Evolutionary conservation across 64 coral and sea anemone genomes (phyloP), one percentile per base, ranked within the genome.

Genomic region (Cladopsammia gracilis): DNA sequence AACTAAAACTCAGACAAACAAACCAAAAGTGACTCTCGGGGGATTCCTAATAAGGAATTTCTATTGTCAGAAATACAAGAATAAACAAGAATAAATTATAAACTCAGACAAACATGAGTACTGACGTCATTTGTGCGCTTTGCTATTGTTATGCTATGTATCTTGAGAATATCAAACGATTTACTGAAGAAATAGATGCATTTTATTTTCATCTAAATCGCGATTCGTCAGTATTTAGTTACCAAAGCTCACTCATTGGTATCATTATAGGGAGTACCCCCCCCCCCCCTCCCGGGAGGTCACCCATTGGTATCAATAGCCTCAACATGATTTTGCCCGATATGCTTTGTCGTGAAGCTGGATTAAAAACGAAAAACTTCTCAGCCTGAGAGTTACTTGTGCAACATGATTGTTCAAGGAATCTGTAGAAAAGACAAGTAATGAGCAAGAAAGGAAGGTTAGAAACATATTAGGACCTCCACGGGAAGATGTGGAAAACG

Each of bases 191-290:
- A 52, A n/a, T 71, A 13, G 59, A 71, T 56, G 77, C 90, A 26
- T 92, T 92, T 64, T 92, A 92, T 83, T 92, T 91, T 34, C 81
- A 49, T 22, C 87, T 73, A 25, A 50, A 70, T 58, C 83, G 10
- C 10, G 22, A 91, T 57, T 34, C 34, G 34, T 34, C 34, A 34
- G 10, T 4, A 42, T 54, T 67, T 24, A 23, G n/a, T 20, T 91
- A 48, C 67, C 7, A 10, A 68, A 49, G 58, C 0, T 9, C 25
- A 13, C 73, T 25, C 19, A 70, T 92, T 11, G 90, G 68, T 19
- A 85, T 92, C 73, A 61, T 75, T 64, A n/a, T n/a, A n/a, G n/a
- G n/a, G n/a, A n/a, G n/a, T n/a, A n/a, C n/a, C n/a, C n/a, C n/a
- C n/a, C n/a, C n/a, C n/a, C n/a, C n/a, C n/a, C n/a, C n/a, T n/a